These are phyloP conservation scores for Crocidura indochinensis DNA, from an alignment of 2,797 vertebrate genomes.

Conservation along the genomic window DNA sequence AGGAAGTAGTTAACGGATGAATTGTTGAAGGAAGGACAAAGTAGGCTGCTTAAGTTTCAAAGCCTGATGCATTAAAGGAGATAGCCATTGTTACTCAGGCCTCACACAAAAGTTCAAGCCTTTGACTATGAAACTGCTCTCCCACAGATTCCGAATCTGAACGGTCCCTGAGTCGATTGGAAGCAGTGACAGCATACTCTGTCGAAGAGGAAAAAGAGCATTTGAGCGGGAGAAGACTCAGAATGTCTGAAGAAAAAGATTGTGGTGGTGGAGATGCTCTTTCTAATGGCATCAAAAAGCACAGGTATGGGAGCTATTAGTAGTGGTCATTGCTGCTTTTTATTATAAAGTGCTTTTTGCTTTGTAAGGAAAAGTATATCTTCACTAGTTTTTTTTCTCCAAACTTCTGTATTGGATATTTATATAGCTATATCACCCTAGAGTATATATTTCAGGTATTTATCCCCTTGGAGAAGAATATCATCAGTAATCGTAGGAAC, in stretches of 20 bases:
- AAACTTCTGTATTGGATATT: no score
- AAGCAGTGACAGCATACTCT: conserved; percentile 93
- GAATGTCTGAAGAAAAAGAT: conserved; percentile 94
- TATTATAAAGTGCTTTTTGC: neutral
- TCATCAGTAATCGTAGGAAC: neutral
- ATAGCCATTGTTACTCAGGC: conserved; percentile 82
- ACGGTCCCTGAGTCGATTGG: conserved; percentile 94
- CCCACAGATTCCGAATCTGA: conserved; percentile 96
- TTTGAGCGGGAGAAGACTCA: conserved; percentile 90
- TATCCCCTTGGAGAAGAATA: neutral
- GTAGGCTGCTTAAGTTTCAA: conserved; percentile 92
- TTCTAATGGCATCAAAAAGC: conserved; percentile 96
- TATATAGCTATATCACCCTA: neutral
- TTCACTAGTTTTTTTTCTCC: neutral
- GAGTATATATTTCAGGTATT: no score
- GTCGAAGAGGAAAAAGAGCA: conserved; percentile 92
- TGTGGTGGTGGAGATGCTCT: conserved; percentile 92
- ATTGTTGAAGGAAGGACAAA: conserved; percentile 90
- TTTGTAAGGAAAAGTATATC: neutral
- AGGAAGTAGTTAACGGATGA: conserved; percentile 82
- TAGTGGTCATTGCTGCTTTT: neutral
- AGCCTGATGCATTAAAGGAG: conserved; percentile 82
- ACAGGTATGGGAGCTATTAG: conserved; percentile 93
- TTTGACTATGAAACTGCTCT: conserved; percentile 87
- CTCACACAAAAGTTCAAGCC: conserved; percentile 69